These are phyloP conservation scores for Macropis europaea DNA, from an alignment of 2,888 invertebrate genomes.

Conservation along the genomic window DNA sequence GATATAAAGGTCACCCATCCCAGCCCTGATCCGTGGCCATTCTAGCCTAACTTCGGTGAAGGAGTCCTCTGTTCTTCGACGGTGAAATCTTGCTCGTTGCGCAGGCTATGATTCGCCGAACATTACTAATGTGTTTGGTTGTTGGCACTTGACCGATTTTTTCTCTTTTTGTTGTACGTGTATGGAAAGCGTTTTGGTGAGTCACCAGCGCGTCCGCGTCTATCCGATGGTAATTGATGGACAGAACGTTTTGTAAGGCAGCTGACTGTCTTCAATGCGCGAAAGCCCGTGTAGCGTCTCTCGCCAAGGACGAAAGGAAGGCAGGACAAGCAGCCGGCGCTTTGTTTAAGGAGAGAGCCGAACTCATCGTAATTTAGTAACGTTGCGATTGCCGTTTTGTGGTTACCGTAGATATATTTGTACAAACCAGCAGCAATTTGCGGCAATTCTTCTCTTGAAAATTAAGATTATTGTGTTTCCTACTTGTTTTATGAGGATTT, in stretches of 20 bases:
- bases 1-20: too few species aligned
- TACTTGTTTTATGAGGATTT: too few species aligned
- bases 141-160: constrained; percentile 8
- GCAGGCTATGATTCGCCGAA: neutral
- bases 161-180: neutral
- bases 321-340: constrained; percentile 51
- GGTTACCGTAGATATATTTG: constrained; percentile 53
- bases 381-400: constrained; percentile 50
- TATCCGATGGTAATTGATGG: constrained; percentile 49
- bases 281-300: constrained; percentile 44
- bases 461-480: constrained; percentile 70
- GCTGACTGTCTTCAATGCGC: constrained; percentile 46
- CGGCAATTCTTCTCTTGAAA: too few species aligned
- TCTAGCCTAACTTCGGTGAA: neutral
- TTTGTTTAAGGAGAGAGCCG: constrained; percentile 57
- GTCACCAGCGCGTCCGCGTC: constrained; percentile 13
- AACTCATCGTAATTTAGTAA: constrained; percentile 69
- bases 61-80: neutral
- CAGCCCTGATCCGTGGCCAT: too few species aligned
- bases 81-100: neutral
- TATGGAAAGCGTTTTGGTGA: constrained; percentile 20
- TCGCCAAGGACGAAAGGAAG: constrained; percentile 50
- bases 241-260: constrained; percentile 23
- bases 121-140: constrained; percentile 9
- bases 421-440: too few species aligned